Base-by-base conservation (phyloP, 1,140 invertebrate species). In the Nephila pilipes region DNA sequence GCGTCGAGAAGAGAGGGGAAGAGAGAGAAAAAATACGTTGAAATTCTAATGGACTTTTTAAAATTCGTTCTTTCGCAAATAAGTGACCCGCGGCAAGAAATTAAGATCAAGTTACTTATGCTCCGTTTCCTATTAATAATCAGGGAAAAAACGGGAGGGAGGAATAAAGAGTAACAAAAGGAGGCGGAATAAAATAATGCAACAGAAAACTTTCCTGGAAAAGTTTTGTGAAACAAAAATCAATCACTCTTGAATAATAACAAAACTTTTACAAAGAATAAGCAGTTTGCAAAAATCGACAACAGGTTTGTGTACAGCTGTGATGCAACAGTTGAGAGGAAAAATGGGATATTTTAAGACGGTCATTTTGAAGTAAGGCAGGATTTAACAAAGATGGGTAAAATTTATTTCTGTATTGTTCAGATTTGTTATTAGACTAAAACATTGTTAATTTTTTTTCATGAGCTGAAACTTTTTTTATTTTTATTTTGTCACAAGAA, bases 241-340 rank as follows among this genome's bases (percentile, higher is more conserved):
- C 90, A 92, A 92, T 92, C 90, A 85, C n/a, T 69, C 65, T 58
- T 54, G 90, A 92, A 92, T 92, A 92, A 85, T 92, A 92, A 92
- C 90, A 85, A 92, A 92, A 92, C 80, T 92, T 92, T 92, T 85
- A 85, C 81, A 58, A 83, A 85, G 90, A 46, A 32, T 29, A 38
- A 60, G 22, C 69, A 54, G 55, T 81, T 81, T 1, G 65, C 65
- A 80, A 92, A 85, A 85, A 92, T 92, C 81, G 90, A 92, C 90
- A 85, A 92, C 90, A 92, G 90, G 90, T 92, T 85, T 92, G 58
- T 58, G 57, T 79, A 58, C 69, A 90, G 88, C 69, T 79, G 69
- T 32, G 69, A 55, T 58, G 57, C 22, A 8, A 29, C 65, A 69
- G 22, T 63, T 69, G 29, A 65, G 87, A 46, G 87, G 60, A 18